Evolutionary conservation across 2,797 vertebrate genomes (phyloP).

Genomic region (Centroberyx gerrardi): DNA sequence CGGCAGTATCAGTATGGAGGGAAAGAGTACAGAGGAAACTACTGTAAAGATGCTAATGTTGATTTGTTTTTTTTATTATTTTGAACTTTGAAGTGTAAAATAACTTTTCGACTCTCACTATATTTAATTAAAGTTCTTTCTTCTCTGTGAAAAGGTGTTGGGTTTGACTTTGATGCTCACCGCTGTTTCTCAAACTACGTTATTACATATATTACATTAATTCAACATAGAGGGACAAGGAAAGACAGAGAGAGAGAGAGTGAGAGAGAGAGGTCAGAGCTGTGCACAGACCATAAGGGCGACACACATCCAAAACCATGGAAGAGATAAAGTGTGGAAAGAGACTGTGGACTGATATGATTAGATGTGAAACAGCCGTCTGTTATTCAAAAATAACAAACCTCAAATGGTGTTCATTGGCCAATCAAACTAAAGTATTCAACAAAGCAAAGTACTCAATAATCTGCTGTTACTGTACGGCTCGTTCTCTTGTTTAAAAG

Average conservation of each 20-base stretch:
- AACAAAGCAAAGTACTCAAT: too few species aligned
- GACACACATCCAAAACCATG: not conserved
- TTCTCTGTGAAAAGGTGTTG: slow-evolving; percentile 91
- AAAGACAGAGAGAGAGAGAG: slow-evolving; percentile 9
- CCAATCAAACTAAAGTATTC: too few species aligned
- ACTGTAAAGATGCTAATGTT: slow-evolving; percentile 98
- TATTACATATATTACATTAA: too few species aligned
- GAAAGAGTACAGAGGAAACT: slow-evolving; percentile 90
- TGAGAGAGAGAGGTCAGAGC: not conserved
- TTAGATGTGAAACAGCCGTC: too few species aligned
- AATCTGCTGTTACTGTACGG: too few species aligned
- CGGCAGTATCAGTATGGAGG: slow-evolving; percentile 88
- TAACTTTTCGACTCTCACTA: slow-evolving; percentile 99
- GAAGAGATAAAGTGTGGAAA: too few species aligned
- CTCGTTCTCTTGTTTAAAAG: too few species aligned
- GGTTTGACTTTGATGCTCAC: slow-evolving; percentile 82
- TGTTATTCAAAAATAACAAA: too few species aligned
- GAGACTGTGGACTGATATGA: too few species aligned
- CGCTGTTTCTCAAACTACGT: not conserved
- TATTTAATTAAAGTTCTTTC: slow-evolving; percentile 99
- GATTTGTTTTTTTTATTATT: slow-evolving; percentile 90
- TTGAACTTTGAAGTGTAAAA: slow-evolving; percentile 96
- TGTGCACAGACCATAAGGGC: too few species aligned
- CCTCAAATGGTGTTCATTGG: too few species aligned
- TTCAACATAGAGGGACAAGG: not conserved